Evolutionary conservation across 2,797 vertebrate species (phyloP), one percentile per base, ranked within the genome.

Genomic region (Chelonia mydas): DNA sequence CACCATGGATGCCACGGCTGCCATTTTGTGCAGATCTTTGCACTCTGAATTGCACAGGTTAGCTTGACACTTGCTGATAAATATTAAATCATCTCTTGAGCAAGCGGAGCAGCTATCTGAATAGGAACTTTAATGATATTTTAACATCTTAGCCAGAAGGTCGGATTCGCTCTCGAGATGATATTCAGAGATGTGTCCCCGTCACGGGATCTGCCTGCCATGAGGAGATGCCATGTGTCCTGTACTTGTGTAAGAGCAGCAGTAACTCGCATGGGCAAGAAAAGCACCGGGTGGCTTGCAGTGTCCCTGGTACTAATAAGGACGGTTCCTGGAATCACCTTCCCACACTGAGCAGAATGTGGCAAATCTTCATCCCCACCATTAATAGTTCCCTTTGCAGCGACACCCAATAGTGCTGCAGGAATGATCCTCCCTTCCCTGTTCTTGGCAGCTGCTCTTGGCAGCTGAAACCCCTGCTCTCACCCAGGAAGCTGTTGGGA

Each of bases 1-100:
- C 88, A 92, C 88, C 90, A 89, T 74, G 87, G 94, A 95, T 50
- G 94, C 94, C 89, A 74, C 79, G 53, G 89, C 94, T 97, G 94
- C 97, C 96, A 95, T 85, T 94, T 94, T 21, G 7, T 8, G 7
- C 95, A 86, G 87, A 86, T 86, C 88, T 96, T 86, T 93, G 92
- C 96, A 81, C 91, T 93, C 90, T 89, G 93, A 94, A 95, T 97
- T 96, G 96, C 96, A 91, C 53, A 96, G 97, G 94, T 94, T 96
- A 94, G 94, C 92, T 93, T 96, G 97, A 97, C 96, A 97, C 92
- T 97, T 93, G 97, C 96, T 97, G 95, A 96, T 95, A 93, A 88
- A 94, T 96, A 95, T 95, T 91, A 95, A 97, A 97, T 97, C 96
- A 96, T 94, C 53, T 83, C 51, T 37, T 96, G 90, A 94, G 92